Base-by-base conservation (phyloP, 2,113 vertebrate genomes). In the Microtus richardsoni region DNA sequence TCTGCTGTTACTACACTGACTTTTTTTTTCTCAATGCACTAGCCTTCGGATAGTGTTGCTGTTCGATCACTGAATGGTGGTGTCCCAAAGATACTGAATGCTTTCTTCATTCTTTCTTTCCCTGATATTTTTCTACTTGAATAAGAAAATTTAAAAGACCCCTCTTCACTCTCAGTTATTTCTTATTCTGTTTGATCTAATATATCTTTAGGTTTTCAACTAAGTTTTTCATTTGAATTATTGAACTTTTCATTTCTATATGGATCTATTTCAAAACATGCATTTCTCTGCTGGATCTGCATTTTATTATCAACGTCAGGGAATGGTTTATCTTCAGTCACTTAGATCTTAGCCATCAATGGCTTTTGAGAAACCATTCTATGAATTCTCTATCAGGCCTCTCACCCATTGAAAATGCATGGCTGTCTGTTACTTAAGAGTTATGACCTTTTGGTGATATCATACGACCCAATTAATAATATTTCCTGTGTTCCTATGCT, bases 221-320 rank as follows among this genome's bases (percentile, higher is more conserved):
- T 77, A 73, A 89, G 71, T 47, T 60, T 89, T 89, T 77, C 71
- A 39, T 73, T 73, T 89, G n/a, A 77, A 62, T 89, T 77, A 77
- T 64, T 89, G 88, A 89, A 47, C 58, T 77, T 75, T 64, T 4
- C 24, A 26, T 77, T 77, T 89, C 13, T 33, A 62, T 87, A 24
- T n/a, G 54, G 26, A 41, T 47, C 54, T 89, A 13, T 89, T 64
- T 49, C 41, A 78, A 89, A 89, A 89, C 54, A 58, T 64, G 21
- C 21, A 52, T n/a, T 49, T 71, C 44, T 75, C 44, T 64, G 41
- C 33, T 64, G 21, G 36, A 26, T n/a, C 30, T 64, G 28, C 41
- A 78, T 36, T 78, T 60, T 49, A 24, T 64, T 89, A 41, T 62
- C 58, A 64, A 26, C 17, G n/a, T 64, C 33, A 78, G 33, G 11